Percentiles rank a stretch among this genome's conserved stretches.
These are phyloP conservation scores for Andrena chrysosceles DNA, from an alignment of 2,888 invertebrate species.

Conservation along the genomic window DNA sequence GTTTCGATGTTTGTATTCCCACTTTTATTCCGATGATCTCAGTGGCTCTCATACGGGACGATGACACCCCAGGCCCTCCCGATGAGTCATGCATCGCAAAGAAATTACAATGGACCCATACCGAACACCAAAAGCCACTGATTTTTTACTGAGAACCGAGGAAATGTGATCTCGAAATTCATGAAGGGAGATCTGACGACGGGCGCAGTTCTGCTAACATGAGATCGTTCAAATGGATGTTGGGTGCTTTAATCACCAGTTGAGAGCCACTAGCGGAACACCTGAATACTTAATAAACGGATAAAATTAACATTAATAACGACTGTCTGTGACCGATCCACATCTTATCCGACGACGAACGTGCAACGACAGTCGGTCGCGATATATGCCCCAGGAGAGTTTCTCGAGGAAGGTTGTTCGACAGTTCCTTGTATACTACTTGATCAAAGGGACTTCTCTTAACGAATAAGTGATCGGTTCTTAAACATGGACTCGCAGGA, in stretches of 20 bases:
- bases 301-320: slow-evolving; percentile 85
- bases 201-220: neutral
- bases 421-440: slow-evolving; percentile 47
- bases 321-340: slow-evolving; percentile 82
- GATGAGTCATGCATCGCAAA: neutral
- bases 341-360: slow-evolving; percentile 81
- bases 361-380: slow-evolving; percentile 78
- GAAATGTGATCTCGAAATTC: neutral
- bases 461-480: slow-evolving; percentile 12
- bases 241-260: slow-evolving; percentile 10
- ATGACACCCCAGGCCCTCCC: neutral
- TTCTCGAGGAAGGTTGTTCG: slow-evolving; percentile 49
- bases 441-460: neutral
- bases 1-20: slow-evolving; percentile 79
- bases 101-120: neutral
- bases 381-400: slow-evolving; percentile 73
- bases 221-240: neutral
- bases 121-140: neutral
- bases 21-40: slow-evolving; percentile 79
- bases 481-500: slow-evolving; percentile 76
- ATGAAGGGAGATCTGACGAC: neutral
- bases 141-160: neutral
- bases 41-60: slow-evolving; percentile 74
- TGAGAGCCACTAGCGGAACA: slow-evolving; percentile 83
- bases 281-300: slow-evolving; percentile 85